Percentiles rank a stretch among this genome's conserved stretches.
Evolutionary conservation across 2,113 vertebrate species (phyloP).

Genomic region (Donacobius atricapilla): DNA sequence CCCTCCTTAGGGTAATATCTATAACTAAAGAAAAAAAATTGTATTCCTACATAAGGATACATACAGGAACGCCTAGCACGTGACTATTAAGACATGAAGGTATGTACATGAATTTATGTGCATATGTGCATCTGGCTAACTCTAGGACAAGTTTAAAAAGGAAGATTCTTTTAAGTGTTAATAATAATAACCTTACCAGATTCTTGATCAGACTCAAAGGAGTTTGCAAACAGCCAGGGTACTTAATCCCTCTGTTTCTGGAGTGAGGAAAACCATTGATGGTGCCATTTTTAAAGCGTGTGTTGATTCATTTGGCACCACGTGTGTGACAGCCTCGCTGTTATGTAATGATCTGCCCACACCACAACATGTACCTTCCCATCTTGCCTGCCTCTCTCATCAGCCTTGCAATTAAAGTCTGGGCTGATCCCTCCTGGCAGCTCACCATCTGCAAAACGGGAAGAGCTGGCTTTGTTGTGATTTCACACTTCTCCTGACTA

Average conservation of each 20-base stretch:
- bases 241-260: background rate
- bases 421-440: constrained; percentile 65
- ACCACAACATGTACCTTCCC: background rate
- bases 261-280: background rate
- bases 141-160: background rate
- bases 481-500: constrained; percentile 59
- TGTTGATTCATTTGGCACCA: background rate
- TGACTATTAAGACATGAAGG: rapidly evolving
- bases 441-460: constrained; percentile 65
- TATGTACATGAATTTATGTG: background rate
- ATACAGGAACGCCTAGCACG: rapidly evolving
- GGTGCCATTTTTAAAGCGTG: background rate
- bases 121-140: rapidly evolving
- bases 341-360: constrained; percentile 44
- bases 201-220: background rate
- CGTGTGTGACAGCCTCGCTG: background rate
- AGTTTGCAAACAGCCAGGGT: background rate
- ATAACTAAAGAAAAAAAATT: background rate
- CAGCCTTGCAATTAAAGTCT: constrained; percentile 55
- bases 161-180: background rate
- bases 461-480: constrained; percentile 52
- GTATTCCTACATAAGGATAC: background rate
- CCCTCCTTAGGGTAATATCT: background rate
- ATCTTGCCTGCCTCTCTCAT: constrained; percentile 36
- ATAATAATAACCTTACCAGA: background rate